Conservation (phyloP, 2,797 vertebrate species). For the Clamator glandarius region DNA sequence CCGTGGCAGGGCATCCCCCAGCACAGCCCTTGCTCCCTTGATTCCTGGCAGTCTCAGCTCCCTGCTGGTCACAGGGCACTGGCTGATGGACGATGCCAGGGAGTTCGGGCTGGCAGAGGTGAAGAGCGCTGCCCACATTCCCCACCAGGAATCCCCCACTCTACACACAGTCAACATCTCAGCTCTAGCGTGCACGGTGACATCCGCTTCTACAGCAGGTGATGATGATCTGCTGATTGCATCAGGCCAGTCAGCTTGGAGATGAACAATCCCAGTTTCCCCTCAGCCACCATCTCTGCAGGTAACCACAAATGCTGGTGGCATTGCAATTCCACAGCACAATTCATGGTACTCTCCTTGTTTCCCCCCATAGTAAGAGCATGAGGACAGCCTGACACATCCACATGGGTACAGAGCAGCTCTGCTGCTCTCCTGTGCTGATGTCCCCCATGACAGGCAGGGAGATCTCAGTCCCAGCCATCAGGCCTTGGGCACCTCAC, state of each 20-base stretch:
- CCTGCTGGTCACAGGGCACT: not conserved
- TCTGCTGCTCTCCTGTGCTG: not conserved
- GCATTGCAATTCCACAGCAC: fast-evolving
- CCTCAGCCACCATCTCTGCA: not conserved
- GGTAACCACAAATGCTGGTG: not conserved
- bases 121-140: not conserved
- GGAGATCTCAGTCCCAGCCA: not conserved
- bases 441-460: not conserved
- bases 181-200: fast-evolving
- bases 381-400: not conserved
- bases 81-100: fast-evolving
- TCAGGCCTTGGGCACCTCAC: not conserved
- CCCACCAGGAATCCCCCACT: fast-evolving
- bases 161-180: not conserved
- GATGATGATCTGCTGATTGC: not conserved
- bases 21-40: not conserved
- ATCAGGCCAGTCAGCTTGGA: not conserved
- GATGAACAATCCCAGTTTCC: not conserved
- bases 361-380: not conserved
- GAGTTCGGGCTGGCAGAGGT: not conserved
- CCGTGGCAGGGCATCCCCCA: fast-evolving
- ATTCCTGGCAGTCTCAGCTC: fast-evolving
- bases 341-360: not conserved
- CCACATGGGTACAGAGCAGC: fast-evolving
- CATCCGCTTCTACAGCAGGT: fast-evolving